Evolutionary conservation across 2,113 vertebrate genomes (phyloP), one percentile per base, ranked within the genome.

Genomic region (Apaloderma vittatum): DNA sequence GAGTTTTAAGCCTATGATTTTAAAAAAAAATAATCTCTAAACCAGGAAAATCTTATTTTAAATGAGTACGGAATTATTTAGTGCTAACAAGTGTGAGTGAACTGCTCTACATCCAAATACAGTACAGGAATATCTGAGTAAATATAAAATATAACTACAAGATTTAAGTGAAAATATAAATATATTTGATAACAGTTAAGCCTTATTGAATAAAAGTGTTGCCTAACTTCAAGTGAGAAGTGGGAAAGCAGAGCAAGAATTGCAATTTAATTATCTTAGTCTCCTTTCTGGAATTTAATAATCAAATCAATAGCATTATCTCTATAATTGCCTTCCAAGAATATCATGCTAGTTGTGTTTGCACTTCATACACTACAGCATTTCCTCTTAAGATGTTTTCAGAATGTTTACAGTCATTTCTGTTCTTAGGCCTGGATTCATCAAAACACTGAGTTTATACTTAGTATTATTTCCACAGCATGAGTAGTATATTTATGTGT

Each of bases 391-490:
- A 94, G 74, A 88, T 96, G 89, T 93, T 95, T 94, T 96, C 80
- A 94, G 78, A 88, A 72, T 93, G 77, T 96, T 94, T 96, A 90
- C 93, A 93, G 82, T 90, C 12, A 81, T 96, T 93, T 95, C 67
- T 96, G 54, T 95, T 90, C 90, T 91, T 84, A 95, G 87, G 81
- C 71, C 92, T 87, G 74, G 36, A 96, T 94, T 97, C 77, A 96
- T 93, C 91, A 93, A 95, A 97, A 95, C 90, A 94, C 66, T 86
- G 80, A 93, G 61, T 40, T 91, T 90, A 96, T 78, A 87, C 84
- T 93, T 93, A 95, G 62, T 87, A 89, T 97, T 94, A 87, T 93
- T 91, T 94, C 94, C 77, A 71, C 48, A 91, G 80, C 89, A 95
- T 82, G 59, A 92, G 66, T 91, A 79, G 78, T 87, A 37, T 84